Evolutionary conservation across 1,140 invertebrate species (phyloP), one percentile per base, ranked within the genome.

Genomic region (Diuraphis noxia): DNA sequence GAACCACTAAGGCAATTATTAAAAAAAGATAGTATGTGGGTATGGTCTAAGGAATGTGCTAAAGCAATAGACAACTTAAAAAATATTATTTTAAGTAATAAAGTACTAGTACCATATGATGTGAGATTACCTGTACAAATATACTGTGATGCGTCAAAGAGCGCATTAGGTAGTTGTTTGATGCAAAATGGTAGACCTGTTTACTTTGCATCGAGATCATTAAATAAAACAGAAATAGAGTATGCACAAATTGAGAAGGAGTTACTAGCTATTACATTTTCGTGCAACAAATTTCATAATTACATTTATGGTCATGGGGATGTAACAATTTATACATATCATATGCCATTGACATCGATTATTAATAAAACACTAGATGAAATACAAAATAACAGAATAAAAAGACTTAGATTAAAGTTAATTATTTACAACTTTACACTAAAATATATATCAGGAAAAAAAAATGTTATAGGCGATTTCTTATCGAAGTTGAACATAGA

Each of bases 171-270:
- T 8, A 92, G 92, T 82, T 92, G 93, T 63, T 49, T 94, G 43
- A 52, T 93, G 3, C 94, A 94, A 92, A 85, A 93, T 88, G 43
- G 90, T 17, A 88, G 92, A 56, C 93, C 93, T 38, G 92, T 94
- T 23, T 92, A 92, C 23, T 94, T 93, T 92, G 94, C 93, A 4
- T 93, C 93, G 10, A 93, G 93, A 90, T 93, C 92, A 21, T 85
- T 94, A 30, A 93, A 91, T 84, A 92, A 92, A 63, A 93, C 93
- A 34, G 93, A 94, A 92, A 91, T 92, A 91, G 92, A 92, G 5
- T 95, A 94, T 92, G 92, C 94, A 4, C 93, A 94, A 92, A 94
- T 94, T 25, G 94, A 95, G 92, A 94, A 94, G 84, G 94, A 95
- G 92, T 92, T 93, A 25, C 92, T 94, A 3, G 94, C 93, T 10